Percentiles rank a stretch among this genome's conserved stretches.
Evolutionary conservation across 2,888 invertebrate species (phyloP).

Genomic region (Patella caerulea): DNA sequence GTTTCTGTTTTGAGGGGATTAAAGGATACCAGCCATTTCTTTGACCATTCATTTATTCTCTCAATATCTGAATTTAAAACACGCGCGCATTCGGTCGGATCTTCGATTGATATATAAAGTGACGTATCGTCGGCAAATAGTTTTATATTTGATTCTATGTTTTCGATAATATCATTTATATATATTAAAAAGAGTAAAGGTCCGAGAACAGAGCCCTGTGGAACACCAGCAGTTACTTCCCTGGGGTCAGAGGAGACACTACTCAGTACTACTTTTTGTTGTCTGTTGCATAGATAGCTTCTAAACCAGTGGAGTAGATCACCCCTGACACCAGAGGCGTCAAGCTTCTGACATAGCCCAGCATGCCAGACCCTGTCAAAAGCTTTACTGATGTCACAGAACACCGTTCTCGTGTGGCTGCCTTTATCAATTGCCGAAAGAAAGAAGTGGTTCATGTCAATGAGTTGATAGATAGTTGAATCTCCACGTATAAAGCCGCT

Average conservation of each 20-base stretch:
- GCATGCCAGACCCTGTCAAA: no score
- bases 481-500: no score
- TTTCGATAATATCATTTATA: neutral
- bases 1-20: neutral
- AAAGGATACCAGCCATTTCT: neutral
- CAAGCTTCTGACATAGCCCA: neutral
- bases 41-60: neutral
- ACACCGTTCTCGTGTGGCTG: no score
- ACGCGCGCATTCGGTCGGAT: neutral
- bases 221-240: neutral
- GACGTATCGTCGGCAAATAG: slow-evolving; percentile 1
- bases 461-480: no score
- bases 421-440: no score
- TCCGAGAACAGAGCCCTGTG: slow-evolving; percentile 7
- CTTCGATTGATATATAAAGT: slow-evolving; percentile 2
- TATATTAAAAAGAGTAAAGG: slow-evolving; percentile 4
- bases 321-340: neutral
- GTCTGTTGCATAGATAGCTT: neutral
- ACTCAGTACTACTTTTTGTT: neutral
- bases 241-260: neutral
- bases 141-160: neutral
- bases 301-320: neutral
- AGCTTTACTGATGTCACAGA: no score
- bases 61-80: neutral
- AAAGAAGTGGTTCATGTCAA: no score